phyloP scores from a whole-genome alignment of 2,113 vertebrate species.

The Onychostruthus taczanowskii region DNA sequence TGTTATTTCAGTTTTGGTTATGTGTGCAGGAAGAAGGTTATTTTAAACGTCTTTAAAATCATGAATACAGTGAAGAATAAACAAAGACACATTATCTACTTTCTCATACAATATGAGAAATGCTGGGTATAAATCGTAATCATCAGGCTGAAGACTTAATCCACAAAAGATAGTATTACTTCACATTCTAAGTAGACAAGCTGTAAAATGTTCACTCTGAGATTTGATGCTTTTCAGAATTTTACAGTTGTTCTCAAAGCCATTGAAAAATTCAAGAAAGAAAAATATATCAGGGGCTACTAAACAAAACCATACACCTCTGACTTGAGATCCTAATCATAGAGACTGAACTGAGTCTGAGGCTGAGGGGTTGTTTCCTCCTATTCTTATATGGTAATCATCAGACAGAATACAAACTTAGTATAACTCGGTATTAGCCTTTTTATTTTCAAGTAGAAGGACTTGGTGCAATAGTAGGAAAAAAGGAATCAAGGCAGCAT shows the following conservation, averaged over 20 bases:
- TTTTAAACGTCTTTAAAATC: neutral
- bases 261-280: neutral
- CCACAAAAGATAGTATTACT: neutral
- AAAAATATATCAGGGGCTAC: neutral
- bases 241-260: neutral
- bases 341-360: neutral
- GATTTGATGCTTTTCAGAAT: neutral
- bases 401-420: neutral
- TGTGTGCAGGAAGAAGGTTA: neutral
- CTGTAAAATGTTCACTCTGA: neutral
- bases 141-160: neutral
- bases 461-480: neutral
- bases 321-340: neutral
- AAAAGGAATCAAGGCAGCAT: neutral
- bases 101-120: neutral
- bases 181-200: neutral
- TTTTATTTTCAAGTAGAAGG: neutral
- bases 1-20: neutral
- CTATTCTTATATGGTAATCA: neutral
- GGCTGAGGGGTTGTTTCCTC: accelerated
- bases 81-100: neutral
- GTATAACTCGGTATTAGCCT: accelerated
- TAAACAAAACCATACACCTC: neutral
- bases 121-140: neutral
- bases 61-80: neutral